Percentiles rank a stretch among this genome's conserved stretches.
phyloP scores from a whole-genome alignment of 2,113 vertebrate genomes.

The Scomber scombrus region DNA sequence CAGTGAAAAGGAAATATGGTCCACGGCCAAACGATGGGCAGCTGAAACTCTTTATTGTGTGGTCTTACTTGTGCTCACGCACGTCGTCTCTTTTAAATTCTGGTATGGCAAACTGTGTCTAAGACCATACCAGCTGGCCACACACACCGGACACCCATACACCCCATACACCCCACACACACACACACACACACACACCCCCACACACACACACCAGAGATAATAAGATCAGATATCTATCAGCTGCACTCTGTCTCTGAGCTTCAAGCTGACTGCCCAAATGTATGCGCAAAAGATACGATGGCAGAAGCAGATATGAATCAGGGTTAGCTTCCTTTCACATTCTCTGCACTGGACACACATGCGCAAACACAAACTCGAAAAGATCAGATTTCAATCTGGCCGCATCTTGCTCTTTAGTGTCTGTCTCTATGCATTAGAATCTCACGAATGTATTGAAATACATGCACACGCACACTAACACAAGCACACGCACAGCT shows the following conservation, averaged over 20 bases:
- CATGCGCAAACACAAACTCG: conserved; percentile 12
- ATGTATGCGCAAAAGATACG: conserved; percentile 31
- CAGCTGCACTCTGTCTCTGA: conserved; percentile 32
- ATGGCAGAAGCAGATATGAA: conserved; percentile 38
- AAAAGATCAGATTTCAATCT: conserved; percentile 53
- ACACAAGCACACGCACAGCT: conserved; percentile 21
- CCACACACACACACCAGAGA: conserved; percentile 21
- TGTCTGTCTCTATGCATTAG: conserved; percentile 31
- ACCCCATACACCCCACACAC: too few species aligned
- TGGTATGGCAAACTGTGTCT: conserved; percentile 43
- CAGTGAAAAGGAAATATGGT: background rate
- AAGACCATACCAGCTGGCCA: conserved; percentile 42
- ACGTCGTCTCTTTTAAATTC: conserved; percentile 50
- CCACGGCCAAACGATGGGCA: conserved; percentile 9
- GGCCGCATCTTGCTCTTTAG: conserved; percentile 27
- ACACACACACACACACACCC: conserved; percentile 10
- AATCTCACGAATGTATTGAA: conserved; percentile 8
- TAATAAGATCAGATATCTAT: conserved; percentile 60
- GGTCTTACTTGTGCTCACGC: conserved; percentile 24
- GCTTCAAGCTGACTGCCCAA: conserved; percentile 31
- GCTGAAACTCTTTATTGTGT: conserved; percentile 30
- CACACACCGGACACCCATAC: too few species aligned
- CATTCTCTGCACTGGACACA: conserved; percentile 40
- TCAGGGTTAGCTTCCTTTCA: conserved; percentile 52
- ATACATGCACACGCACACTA: conserved; percentile 20